Base-by-base conservation (phyloP, 2,888 invertebrate species). In the Habroteleia sp. region DNA sequence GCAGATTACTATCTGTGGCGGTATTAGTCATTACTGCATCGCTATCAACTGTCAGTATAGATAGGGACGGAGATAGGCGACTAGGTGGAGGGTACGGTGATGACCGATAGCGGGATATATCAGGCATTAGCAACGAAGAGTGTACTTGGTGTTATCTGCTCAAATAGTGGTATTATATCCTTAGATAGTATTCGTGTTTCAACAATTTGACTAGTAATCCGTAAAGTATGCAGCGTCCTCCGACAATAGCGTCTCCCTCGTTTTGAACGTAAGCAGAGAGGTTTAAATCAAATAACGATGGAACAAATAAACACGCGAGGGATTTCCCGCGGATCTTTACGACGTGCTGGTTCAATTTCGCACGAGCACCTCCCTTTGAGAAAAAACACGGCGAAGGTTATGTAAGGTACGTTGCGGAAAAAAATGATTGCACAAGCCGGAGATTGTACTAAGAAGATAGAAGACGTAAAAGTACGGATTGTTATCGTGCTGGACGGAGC, bases 31-130 rank as follows among this genome's bases (percentile, higher is more conserved):
- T 69, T 69, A 69, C 60, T 37, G 69, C 27, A 44, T 60, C 33
- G 29, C 52, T 69, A 69, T 69, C 69, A 69, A 60, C 69, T 52
- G 69, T 60, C 60, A 69, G 60, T 52, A n/a, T n/a, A 69, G 50
- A 69, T 60, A 69, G 42, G 52, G 69, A 8, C 29, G 2, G 60
- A 33, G 69, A 69, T 69, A 69, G 39, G 39, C 27, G 10, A 37
- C 29, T 13, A 10, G 29, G 17, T 5, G 44, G 60, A 52, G 60
- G 69, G 60, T 52, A 56, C 31, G 31, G 50, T 60, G 68, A 69
- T 69, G 68, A 60, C 68, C 58, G 68, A 69, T 69, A 69, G 58
- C 20, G 35, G 68, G 25, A 46, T 68, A 68, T 68, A 68, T 68
- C 68, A 68, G 48, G 48, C 56, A 58, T 68, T 68, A 68, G 68